phyloP scores from a whole-genome alignment of 2,797 vertebrate genomes.

The Pangasius mekongensis region DNA sequence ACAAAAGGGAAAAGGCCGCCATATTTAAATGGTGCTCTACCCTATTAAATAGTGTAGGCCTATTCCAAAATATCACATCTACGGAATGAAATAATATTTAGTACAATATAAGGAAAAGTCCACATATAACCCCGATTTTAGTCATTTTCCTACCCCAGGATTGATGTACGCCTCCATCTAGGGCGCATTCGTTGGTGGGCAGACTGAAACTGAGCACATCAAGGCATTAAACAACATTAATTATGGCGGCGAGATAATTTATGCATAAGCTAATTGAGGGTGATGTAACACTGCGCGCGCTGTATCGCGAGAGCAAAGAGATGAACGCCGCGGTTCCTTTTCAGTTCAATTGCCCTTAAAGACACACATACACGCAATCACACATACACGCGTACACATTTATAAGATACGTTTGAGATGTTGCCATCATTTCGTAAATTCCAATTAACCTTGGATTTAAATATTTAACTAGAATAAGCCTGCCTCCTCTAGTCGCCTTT shows the following conservation, averaged over 20 bases:
- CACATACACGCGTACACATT: neutral
- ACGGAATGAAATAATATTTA: neutral
- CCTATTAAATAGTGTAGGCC: neutral
- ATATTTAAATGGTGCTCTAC: neutral
- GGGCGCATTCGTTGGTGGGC: slow-evolving; percentile 44
- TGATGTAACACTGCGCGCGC: slow-evolving; percentile 54
- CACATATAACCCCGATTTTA: slow-evolving; percentile 24
- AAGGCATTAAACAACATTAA: slow-evolving; percentile 58
- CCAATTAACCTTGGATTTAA: neutral
- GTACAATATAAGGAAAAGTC: neutral
- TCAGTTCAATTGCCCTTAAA: slow-evolving; percentile 28
- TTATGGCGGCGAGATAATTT: slow-evolving; percentile 55
- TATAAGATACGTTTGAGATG: neutral
- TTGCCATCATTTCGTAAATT: neutral
- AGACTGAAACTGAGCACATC: slow-evolving; percentile 56
- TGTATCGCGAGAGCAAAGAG: slow-evolving; percentile 56
- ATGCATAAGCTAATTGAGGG: slow-evolving; percentile 57
- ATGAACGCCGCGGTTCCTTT: neutral
- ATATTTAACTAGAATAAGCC: neutral
- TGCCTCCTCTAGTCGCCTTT: neutral
- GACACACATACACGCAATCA: slow-evolving; percentile 21
- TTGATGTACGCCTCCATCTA: slow-evolving; percentile 41
- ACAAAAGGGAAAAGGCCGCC: neutral
- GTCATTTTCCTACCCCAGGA: slow-evolving; percentile 51
- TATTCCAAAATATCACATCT: neutral